phyloP scores from a whole-genome alignment of 2,888 invertebrate genomes.

The Diarsia mendica region DNA sequence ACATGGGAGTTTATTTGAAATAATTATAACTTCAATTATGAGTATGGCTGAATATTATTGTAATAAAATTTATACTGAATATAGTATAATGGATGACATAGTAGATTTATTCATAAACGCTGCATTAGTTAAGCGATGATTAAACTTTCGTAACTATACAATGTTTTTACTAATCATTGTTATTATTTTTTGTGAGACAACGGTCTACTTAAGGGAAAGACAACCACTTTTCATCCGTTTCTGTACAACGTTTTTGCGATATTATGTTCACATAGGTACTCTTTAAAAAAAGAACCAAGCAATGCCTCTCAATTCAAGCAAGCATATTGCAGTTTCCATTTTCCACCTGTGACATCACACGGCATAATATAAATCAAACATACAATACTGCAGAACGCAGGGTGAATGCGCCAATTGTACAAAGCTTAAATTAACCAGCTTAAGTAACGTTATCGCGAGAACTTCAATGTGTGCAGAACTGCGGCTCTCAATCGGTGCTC shows the following conservation, averaged over 20 bases:
- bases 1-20: neutral
- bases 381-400: slow-evolving; percentile 22
- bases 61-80: no score
- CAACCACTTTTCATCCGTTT: no score
- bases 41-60: no score
- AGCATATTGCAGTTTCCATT: slow-evolving; percentile 14
- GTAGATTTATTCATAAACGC: neutral
- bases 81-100: neutral
- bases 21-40: no score
- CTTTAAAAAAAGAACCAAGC: neutral
- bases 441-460: slow-evolving; percentile 54
- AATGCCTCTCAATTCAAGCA: neutral
- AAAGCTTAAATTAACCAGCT: slow-evolving; percentile 58
- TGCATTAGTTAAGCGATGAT: neutral
- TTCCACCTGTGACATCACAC: slow-evolving; percentile 9
- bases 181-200: neutral
- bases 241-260: neutral
- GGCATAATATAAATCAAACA: slow-evolving; percentile 31
- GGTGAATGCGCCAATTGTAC: slow-evolving; percentile 37
- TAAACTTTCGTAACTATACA: neutral
- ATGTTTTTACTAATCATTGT: neutral
- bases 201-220: neutral
- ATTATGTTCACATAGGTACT: neutral
- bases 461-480: slow-evolving; percentile 56
- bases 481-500: slow-evolving; percentile 51